Evolutionary conservation across 2,888 invertebrate species (phyloP).

Genomic region (Trichacis sp.): DNA sequence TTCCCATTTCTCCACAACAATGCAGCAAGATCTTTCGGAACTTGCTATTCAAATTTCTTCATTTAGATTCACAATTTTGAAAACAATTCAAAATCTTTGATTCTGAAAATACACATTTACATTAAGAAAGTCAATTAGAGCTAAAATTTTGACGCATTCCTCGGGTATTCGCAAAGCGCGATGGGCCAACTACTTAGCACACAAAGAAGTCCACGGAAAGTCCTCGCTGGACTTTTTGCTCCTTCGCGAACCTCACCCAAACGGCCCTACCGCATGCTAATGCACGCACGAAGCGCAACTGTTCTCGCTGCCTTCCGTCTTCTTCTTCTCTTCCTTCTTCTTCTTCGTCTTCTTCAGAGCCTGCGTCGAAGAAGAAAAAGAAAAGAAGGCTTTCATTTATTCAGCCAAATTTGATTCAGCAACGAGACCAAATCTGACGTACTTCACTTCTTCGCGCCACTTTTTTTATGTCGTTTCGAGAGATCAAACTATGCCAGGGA

Average conservation of each 20-base stretch:
- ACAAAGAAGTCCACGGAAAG: constrained; percentile 62
- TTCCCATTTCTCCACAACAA: too few species aligned
- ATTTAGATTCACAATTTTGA: too few species aligned
- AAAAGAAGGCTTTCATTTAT: constrained; percentile 32
- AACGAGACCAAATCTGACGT: constrained; percentile 62
- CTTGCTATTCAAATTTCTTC: too few species aligned
- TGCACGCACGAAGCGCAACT: constrained; percentile 64
- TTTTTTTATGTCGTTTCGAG: too few species aligned
- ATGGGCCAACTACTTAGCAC: constrained; percentile 58
- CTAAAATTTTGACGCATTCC: neutral
- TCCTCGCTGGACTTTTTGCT: constrained; percentile 51
- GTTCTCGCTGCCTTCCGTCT: constrained; percentile 58
- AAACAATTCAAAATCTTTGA: too few species aligned
- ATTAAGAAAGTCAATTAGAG: neutral
- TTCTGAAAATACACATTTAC: neutral
- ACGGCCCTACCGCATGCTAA: constrained; percentile 61
- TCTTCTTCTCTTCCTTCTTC: constrained; percentile 31
- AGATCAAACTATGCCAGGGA: constrained; percentile 2
- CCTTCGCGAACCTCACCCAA: constrained; percentile 45
- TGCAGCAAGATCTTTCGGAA: too few species aligned
- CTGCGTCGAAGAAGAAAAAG: constrained; percentile 3
- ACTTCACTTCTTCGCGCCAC: constrained; percentile 55
- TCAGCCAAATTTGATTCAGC: constrained; percentile 52
- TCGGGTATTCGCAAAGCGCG: neutral
- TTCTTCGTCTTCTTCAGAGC: constrained; percentile 23